These are phyloP conservation scores for Drosophila malerkotliana DNA, from an alignment of 1,140 invertebrate genomes.

Conservation along the genomic window DNA sequence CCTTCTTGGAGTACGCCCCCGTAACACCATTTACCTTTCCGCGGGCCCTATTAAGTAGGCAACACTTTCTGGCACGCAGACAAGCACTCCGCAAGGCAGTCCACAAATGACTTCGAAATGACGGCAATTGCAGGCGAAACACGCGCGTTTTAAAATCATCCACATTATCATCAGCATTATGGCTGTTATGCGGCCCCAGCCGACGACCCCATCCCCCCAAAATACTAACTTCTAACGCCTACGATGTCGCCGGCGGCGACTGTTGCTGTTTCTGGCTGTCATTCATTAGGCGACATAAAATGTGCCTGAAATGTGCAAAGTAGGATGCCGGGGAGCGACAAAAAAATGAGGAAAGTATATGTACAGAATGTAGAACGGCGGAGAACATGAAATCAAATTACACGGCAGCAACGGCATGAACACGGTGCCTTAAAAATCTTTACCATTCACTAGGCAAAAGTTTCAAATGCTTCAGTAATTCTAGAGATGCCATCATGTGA, in stretches of 20 bases:
- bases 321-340: conserved; percentile 30
- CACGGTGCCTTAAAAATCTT: conserved; percentile 58
- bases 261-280: conserved; percentile 51
- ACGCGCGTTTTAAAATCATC: conserved; percentile 79
- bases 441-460: conserved; percentile 31
- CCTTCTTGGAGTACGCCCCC: background rate
- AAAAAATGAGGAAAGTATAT: conserved; percentile 25
- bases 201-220: background rate
- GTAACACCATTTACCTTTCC: background rate
- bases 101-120: conserved; percentile 74
- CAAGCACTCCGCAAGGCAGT: conserved; percentile 18
- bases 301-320: conserved; percentile 65
- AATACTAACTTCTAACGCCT: conserved; percentile 20
- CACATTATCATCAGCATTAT: conserved; percentile 81
- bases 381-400: conserved; percentile 79
- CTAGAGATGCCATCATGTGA: conserved; percentile 22
- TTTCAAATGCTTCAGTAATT: conserved; percentile 50
- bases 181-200: conserved; percentile 65
- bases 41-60: conserved; percentile 16
- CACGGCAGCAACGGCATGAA: conserved; percentile 57
- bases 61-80: conserved; percentile 34
- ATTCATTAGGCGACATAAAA: conserved; percentile 74
- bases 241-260: conserved; percentile 53
- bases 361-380: conserved; percentile 30
- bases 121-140: conserved; percentile 74